These are phyloP conservation scores for Apamea sordens DNA, from an alignment of 2,888 invertebrate species.

Conservation along the genomic window DNA sequence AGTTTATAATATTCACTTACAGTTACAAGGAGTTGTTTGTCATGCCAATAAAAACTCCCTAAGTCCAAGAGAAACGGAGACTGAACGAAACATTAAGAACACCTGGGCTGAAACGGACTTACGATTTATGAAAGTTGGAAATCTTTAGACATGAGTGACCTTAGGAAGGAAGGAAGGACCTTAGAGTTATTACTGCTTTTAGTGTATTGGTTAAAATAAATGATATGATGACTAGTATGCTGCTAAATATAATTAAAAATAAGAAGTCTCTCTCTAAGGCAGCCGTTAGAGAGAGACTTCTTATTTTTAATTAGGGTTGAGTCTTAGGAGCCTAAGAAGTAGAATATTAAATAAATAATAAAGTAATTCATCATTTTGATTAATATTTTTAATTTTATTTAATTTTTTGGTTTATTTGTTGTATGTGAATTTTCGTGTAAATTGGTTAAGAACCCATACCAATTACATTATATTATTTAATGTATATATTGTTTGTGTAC, in stretches of 20 bases:
- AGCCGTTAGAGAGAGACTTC: no score
- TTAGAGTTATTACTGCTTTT: not conserved
- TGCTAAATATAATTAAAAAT: not conserved
- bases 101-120: slow-evolving; percentile 19
- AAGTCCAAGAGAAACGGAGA: not conserved
- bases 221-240: no score
- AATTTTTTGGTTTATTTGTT: no score
- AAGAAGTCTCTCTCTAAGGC: no score
- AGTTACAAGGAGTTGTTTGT: not conserved
- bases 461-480: not conserved
- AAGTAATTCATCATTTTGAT: no score
- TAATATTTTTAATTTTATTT: not conserved
- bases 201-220: not conserved
- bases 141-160: slow-evolving; percentile 4
- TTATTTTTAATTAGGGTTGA: no score
- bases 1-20: slow-evolving; percentile 8
- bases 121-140: slow-evolving; percentile 22
- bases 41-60: not conserved
- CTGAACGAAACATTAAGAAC: slow-evolving; percentile 33
- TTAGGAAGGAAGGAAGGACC: not conserved
- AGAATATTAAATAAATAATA: slow-evolving; percentile 1
- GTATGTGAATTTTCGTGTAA: not conserved
- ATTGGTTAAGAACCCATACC: not conserved
- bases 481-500: no score
- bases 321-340: no score